These are phyloP conservation scores for Therioaphis trifolii DNA, from an alignment of 2,888 invertebrate species.

Conservation along the genomic window DNA sequence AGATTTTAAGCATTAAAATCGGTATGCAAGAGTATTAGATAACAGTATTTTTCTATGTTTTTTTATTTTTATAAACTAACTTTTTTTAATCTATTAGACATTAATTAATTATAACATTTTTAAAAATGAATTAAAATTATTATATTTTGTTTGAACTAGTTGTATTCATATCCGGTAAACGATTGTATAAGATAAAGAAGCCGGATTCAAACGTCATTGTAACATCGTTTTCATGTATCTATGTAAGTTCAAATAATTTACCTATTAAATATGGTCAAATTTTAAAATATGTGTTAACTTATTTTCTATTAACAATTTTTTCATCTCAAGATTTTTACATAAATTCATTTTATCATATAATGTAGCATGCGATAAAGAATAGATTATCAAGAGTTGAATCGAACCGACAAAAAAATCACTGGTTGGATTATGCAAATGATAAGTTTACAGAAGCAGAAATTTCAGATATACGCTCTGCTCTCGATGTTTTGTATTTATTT, in stretches of 20 bases:
- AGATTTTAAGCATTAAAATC: no score
- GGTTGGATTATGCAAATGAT: conserved; percentile 90
- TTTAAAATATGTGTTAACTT: background rate
- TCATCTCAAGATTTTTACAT: background rate
- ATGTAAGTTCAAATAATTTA: conserved; percentile 72
- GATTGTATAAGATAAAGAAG: conserved; percentile 73
- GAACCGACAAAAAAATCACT: conserved; percentile 68
- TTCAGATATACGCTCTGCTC: conserved; percentile 77
- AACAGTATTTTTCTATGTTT: no score
- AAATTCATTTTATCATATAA: background rate
- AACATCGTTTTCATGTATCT: conserved; percentile 77
- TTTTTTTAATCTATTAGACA: no score
- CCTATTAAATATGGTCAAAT: background rate
- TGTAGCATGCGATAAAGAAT: conserved; percentile 51
- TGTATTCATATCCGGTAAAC: conserved; percentile 83
- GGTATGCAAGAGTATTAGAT: no score
- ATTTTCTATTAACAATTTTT: no score
- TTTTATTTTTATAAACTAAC: no score
- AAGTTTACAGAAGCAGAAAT: conserved; percentile 59
- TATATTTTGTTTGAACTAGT: conserved; percentile 72
- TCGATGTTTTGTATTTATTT: conserved; percentile 78
- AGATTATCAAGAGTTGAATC: conserved; percentile 20
- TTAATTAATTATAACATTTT: no score
- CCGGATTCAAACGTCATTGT: conserved; percentile 81
- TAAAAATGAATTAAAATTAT: no score